Base-by-base conservation (phyloP, 2,797 vertebrate species). In the Otolemur crassicaudatus region DNA sequence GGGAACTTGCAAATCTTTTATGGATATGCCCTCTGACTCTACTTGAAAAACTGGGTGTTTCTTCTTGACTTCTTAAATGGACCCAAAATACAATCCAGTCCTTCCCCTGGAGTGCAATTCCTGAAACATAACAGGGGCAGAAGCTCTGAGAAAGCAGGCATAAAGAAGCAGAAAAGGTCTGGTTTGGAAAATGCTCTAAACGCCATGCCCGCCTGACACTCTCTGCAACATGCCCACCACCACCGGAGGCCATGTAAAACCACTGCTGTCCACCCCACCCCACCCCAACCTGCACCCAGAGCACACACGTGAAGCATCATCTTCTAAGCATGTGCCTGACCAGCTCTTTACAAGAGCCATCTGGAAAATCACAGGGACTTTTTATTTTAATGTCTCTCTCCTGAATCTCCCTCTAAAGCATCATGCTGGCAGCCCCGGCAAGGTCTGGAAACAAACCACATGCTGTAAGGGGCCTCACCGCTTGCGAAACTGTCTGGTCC, bases 311-410 rank as follows among this genome's bases (percentile, higher is more conserved):
- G 20, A 94, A 76, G 70, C 29, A 65, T 53, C 94, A 13, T 9
- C 56, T 34, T 23, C 34, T 29, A 22, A 29, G 72, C 90, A 53
- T 37, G 58, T 19, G 3, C 56, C 80, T 81, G 56, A 11, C 6
- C 12, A 77, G 76, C 69, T 61, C 84, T 72, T 69, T 91, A 53
- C 34, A 73, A 70, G 67, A 92, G 25, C 76, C 86, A 67, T 69
- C 90, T 81, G 83, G 86, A 97, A 97, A 96, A 93, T 69, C 43
- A 77, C 46, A 9, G 34, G 27, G 31, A 20, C 23, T 76, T 90
- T 76, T 69, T 29, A 72, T 60, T 43, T 27, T 53, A 73, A 82
- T 8, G 22, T 70, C 89, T 83, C 75, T 70, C 37, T 94, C 69
- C 86, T 27, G 23, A 72, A 29, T 63, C 49, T 72, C 60, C 46